Conservation (phyloP, 2,797 vertebrate genomes). For the Myotis findleyi region DNA sequence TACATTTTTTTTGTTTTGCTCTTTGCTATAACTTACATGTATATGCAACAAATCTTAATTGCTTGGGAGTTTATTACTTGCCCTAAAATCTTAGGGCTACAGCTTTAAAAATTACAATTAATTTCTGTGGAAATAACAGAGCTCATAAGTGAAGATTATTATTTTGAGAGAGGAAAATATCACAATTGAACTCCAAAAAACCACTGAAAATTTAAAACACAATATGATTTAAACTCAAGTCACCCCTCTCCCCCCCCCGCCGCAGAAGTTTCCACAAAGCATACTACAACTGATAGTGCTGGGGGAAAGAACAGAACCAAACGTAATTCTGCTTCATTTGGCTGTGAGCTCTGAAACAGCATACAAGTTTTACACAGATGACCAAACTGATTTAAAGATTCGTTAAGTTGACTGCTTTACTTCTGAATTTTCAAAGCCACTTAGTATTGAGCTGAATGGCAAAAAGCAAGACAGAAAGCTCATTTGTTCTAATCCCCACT, state of each 20-base stretch:
- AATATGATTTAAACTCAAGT: conserved; percentile 43
- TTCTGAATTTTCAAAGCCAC: conserved; percentile 63
- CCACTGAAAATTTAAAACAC: conserved; percentile 41
- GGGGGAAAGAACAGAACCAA: neutral
- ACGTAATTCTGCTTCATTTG: conserved; percentile 26
- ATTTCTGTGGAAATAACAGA: conserved; percentile 27
- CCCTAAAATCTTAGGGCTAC: conserved; percentile 34
- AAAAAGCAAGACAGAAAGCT: conserved; percentile 72
- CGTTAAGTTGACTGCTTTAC: conserved; percentile 57
- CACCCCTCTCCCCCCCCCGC: neutral
- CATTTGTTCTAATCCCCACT: conserved; percentile 77
- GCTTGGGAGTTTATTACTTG: conserved; percentile 34
- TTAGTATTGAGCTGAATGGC: conserved; percentile 60
- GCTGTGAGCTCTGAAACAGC: conserved; percentile 27
- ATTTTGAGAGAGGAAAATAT: conserved; percentile 15
- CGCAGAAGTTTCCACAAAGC: conserved; percentile 75
- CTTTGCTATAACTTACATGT: conserved; percentile 49
- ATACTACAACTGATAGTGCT: conserved; percentile 59
- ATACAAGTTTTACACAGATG: conserved; percentile 64
- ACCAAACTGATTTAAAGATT: conserved; percentile 64
- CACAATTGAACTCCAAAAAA: conserved; percentile 50
- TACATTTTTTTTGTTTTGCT: conserved; percentile 38
- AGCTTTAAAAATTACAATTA: conserved; percentile 49
- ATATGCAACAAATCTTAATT: conserved; percentile 36
- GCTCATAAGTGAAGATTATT: conserved; percentile 57